These are phyloP conservation scores for Ellobius talpinus DNA, from an alignment of 2,113 vertebrate genomes.

Conservation along the genomic window DNA sequence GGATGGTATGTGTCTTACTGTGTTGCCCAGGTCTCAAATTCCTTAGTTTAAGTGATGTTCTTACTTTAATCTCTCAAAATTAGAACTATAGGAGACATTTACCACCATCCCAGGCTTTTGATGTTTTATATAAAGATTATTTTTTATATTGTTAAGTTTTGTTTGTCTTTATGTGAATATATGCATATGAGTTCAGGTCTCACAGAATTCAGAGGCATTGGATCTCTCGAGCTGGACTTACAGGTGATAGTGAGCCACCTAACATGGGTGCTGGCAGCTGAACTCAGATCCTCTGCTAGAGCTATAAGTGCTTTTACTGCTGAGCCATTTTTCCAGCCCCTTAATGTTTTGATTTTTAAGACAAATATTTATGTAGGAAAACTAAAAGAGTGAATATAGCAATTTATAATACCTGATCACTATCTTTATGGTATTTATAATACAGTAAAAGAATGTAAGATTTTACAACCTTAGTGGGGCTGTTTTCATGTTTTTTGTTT, in stretches of 20 bases:
- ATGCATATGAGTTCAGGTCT: neutral
- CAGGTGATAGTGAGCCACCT: neutral
- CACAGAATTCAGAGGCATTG: neutral
- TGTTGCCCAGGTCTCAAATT: neutral
- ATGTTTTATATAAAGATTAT: neutral
- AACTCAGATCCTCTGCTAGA: neutral
- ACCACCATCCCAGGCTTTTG: neutral
- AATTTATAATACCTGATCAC: neutral
- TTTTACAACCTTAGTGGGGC: neutral
- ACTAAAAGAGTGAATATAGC: neutral
- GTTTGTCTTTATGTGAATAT: neutral
- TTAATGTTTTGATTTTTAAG: slow-evolving; percentile 30
- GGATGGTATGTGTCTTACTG: neutral
- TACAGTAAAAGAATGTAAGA: neutral
- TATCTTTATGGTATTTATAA: slow-evolving; percentile 22
- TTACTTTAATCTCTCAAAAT: neutral
- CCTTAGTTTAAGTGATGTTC: neutral
- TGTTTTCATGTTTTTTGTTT: slow-evolving; percentile 22
- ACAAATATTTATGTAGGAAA: slow-evolving; percentile 47
- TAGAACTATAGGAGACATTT: neutral
- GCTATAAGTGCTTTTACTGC: neutral
- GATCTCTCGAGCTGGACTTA: neutral
- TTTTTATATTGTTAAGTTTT: neutral
- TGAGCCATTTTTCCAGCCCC: neutral
- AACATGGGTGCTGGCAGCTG: neutral